Evolutionary conservation across 2,797 vertebrate species (phyloP).

Genomic region (Lagorchestes hirsutus): DNA sequence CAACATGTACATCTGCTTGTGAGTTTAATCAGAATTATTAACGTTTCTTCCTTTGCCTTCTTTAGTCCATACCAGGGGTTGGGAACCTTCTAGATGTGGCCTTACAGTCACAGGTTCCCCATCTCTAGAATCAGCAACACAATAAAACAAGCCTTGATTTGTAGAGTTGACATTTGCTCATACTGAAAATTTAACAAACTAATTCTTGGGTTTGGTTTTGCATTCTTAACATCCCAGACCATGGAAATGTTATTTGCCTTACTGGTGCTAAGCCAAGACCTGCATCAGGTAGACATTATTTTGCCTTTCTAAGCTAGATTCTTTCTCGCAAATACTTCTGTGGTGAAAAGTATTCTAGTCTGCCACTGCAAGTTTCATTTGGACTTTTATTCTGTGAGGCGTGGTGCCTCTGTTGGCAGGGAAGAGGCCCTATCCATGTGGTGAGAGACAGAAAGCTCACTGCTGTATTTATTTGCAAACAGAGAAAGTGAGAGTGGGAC

Average conservation of each 20-base stretch:
- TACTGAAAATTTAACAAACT: background rate
- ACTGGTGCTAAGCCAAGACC: background rate
- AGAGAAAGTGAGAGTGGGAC: slow-evolving; percentile 1
- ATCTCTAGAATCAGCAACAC: background rate
- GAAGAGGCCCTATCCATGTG: background rate
- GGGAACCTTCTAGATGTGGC: too few relatives aligned
- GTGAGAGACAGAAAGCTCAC: background rate
- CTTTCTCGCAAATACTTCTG: background rate
- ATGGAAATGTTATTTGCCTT: background rate
- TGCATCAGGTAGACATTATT: background rate
- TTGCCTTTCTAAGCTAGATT: background rate
- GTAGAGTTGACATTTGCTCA: background rate
- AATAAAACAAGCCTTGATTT: background rate
- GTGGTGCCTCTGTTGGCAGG: background rate
- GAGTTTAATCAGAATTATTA: background rate
- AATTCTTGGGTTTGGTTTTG: background rate
- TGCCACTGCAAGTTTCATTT: rapidly evolving
- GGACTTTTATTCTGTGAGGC: background rate
- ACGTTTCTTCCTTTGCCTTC: background rate
- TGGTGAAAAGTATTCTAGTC: background rate
- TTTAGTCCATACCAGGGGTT: background rate
- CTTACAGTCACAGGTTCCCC: too few relatives aligned
- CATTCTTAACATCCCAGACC: background rate
- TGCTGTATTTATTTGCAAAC: background rate
- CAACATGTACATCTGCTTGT: background rate